Evolutionary conservation across 2,888 invertebrate species (phyloP).

Genomic region (Ichneumoninae sp.): DNA sequence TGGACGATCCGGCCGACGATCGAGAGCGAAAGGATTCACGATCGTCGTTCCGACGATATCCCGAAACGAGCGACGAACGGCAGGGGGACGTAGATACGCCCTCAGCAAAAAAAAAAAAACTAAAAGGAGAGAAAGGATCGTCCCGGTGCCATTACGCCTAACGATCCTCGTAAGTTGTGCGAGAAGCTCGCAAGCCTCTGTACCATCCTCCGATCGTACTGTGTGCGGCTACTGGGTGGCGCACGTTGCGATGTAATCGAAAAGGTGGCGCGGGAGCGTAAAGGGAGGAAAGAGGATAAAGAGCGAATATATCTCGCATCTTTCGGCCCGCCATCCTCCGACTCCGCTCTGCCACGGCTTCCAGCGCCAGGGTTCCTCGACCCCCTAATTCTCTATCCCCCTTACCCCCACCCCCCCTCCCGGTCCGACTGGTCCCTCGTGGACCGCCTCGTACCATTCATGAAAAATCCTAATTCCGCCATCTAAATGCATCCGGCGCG

Average conservation of each 20-base stretch:
- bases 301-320: conserved; percentile 61
- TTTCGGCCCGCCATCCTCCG: conserved; percentile 69
- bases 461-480: conserved; percentile 78
- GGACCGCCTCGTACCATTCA: conserved; percentile 62
- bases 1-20: conserved; percentile 29
- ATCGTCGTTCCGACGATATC: conserved; percentile 57
- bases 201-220: not conserved
- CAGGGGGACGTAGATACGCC: conserved; percentile 45
- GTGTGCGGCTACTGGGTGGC: conserved; percentile 15
- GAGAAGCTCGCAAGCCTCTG: conserved; percentile 36
- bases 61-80: conserved; percentile 39
- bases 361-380: not conserved
- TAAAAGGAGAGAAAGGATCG: conserved; percentile 51
- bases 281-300: conserved; percentile 14
- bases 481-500: conserved; percentile 79
- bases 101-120: conserved; percentile 36
- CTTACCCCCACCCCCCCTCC: conserved; percentile 5
- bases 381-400: conserved; percentile 14
- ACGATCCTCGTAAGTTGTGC: conserved; percentile 72
- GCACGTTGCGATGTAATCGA: not conserved
- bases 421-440: conserved; percentile 6
- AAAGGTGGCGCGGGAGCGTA: not conserved
- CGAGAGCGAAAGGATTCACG: conserved; percentile 60
- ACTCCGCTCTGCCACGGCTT: conserved; percentile 10
- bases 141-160: conserved; percentile 71